These are phyloP conservation scores for Drosophila auraria DNA, from an alignment of 1,140 invertebrate species.

Conservation along the genomic window DNA sequence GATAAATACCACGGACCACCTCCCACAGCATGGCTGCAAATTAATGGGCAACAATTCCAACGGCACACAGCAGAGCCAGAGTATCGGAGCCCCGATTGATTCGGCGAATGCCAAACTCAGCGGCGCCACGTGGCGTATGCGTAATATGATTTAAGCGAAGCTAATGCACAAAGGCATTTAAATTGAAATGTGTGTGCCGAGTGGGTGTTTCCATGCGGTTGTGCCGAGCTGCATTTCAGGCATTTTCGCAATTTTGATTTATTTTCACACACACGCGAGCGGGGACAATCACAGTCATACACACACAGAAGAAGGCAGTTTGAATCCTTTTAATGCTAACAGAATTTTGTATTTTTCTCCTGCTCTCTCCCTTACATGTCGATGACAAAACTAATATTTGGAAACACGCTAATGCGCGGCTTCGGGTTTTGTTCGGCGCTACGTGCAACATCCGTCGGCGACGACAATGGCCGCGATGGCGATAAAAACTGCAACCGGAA, in stretches of 20 bases:
- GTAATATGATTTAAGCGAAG: constrained; percentile 78
- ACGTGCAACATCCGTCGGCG: constrained; percentile 73
- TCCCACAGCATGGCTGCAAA: constrained; percentile 45
- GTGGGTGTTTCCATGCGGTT: constrained; percentile 24
- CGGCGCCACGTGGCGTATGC: constrained; percentile 66
- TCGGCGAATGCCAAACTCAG: constrained; percentile 37
- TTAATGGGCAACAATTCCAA: constrained; percentile 74
- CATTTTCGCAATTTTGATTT: constrained; percentile 80
- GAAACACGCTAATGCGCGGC: constrained; percentile 65
- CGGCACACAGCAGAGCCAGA: constrained; percentile 13
- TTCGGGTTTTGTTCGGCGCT: constrained; percentile 35
- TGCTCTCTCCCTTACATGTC: constrained; percentile 41
- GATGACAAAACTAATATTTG: constrained; percentile 78
- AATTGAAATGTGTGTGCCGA: constrained; percentile 64
- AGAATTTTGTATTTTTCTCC: constrained; percentile 60
- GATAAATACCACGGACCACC: constrained; percentile 19
- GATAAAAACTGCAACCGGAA: constrained; percentile 59
- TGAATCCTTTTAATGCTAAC: constrained; percentile 64
- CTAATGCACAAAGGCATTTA: constrained; percentile 82
- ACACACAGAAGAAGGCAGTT: constrained; percentile 23
- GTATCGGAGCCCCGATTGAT: constrained; percentile 46
- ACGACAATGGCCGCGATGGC: constrained; percentile 35
- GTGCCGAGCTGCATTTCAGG: constrained; percentile 56
- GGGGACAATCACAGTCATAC: constrained; percentile 1
- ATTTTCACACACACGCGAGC: constrained; percentile 40